These are phyloP conservation scores for Nannoperca australis DNA, from an alignment of 2,797 vertebrate genomes.

Conservation along the genomic window DNA sequence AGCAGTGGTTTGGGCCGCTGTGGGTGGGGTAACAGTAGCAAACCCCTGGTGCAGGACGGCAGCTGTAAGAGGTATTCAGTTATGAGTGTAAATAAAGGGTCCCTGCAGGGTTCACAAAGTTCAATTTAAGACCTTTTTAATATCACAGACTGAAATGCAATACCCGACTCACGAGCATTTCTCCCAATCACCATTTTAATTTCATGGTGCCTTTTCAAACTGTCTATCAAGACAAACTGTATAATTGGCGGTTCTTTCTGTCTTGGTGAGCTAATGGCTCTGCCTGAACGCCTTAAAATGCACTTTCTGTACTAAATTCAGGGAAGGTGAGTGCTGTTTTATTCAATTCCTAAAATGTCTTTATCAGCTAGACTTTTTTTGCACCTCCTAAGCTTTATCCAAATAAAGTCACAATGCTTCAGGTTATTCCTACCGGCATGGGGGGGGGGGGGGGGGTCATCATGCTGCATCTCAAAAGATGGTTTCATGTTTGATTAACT, in stretches of 20 bases:
- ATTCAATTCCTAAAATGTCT: not conserved
- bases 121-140: not conserved
- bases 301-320: not conserved
- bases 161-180: not conserved
- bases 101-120: not conserved
- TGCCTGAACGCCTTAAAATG: not conserved
- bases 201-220: not conserved
- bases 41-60: conserved; percentile 69
- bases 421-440: not conserved
- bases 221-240: not conserved
- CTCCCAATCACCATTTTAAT: not conserved
- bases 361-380: not conserved
- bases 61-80: conserved; percentile 55
- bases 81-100: not conserved
- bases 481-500: not conserved
- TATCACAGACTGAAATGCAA: not conserved
- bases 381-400: too few relatives aligned
- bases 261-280: not conserved
- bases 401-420: not conserved
- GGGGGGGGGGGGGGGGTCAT: too few relatives aligned
- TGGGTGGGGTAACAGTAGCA: conserved; percentile 66
- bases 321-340: not conserved
- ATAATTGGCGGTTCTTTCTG: not conserved
- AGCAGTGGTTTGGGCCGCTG: conserved; percentile 66
- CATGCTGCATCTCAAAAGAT: not conserved